Base-by-base conservation (phyloP, 1,140 invertebrate species). In the Drosophila orosa region DNA sequence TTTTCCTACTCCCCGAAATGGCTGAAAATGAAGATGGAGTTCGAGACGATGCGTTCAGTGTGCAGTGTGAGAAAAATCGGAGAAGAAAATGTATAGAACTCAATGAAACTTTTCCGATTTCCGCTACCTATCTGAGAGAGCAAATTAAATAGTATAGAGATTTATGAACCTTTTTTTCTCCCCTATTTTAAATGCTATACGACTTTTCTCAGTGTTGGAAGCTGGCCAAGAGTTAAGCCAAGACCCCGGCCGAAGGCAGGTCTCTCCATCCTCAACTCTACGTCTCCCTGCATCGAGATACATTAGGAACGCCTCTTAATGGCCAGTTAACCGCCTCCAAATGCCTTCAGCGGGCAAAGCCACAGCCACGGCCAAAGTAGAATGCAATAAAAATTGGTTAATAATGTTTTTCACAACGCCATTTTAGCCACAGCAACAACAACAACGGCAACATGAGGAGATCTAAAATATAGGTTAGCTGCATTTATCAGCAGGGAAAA, bases 391-490 rank as follows among this genome's bases (percentile, higher is more conserved):
- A 80, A 87, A 89, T 87, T 74, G 84, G 84, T 80, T 87, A 84
- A 87, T 87, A 87, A 87, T 87, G 83, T 87, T 89, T 87, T 87
- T 87, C 83, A 76, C 84, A 87, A 87, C 84, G 84, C 84, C 84
- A 89, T 87, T 87, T 81, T 68, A 87, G 78, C 61, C 25, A 50
- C 67, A 63, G 0, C 25, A 17, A 15, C 65, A 57, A 44, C 74
- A 71, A 44, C 77, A 74, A 62, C 29, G 67, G 61, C 50, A 54
- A 54, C 62, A 57, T 80, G 67, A 52, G 39, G 63, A 74, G 66
- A 48, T 61, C 82, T 45, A 86, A 86, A 86, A 86, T 86, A 86
- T 86, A 89, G 83, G 83, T 86, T 86, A 86, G 75, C 79, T 63
- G 77, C 81, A 84, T 56, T 81, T 73, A 58, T 71, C 27, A 69